Conservation (phyloP, 2,888 invertebrate genomes). For the Mimachlamys varia region DNA sequence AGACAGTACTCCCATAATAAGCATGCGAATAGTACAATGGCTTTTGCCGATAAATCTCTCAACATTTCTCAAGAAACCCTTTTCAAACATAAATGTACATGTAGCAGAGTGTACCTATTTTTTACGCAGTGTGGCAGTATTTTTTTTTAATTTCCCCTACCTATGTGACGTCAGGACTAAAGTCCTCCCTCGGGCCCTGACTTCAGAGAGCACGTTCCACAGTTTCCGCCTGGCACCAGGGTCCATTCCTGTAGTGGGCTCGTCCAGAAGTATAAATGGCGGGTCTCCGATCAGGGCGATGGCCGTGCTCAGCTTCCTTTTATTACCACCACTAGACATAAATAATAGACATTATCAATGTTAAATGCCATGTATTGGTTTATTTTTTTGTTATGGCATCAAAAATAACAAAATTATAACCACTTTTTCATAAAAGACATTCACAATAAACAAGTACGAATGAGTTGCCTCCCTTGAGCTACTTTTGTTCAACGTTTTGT, state of each 20-base stretch:
- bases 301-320: conserved; percentile 73
- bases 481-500: no score
- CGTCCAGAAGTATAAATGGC: conserved; percentile 71
- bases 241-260: conserved; percentile 86
- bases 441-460: neutral
- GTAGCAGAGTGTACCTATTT: no score
- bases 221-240: conserved; percentile 90
- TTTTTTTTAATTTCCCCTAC: conserved; percentile 52
- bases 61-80: no score
- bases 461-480: neutral
- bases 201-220: conserved; percentile 83
- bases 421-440: no score
- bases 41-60: no score
- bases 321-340: conserved; percentile 73
- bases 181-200: conserved; percentile 87
- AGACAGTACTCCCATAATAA: no score
- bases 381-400: neutral
- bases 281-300: conserved; percentile 75
- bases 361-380: neutral
- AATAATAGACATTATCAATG: neutral
- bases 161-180: conserved; percentile 89
- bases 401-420: no score
- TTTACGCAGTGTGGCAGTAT: no score
- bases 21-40: no score
- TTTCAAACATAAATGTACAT: no score